A percentile compares a stretch with the other conserved stretches of the same genome.
These are phyloP conservation scores for Mustelus asterias DNA, from an alignment of 2,113 vertebrate species.

Conservation along the genomic window DNA sequence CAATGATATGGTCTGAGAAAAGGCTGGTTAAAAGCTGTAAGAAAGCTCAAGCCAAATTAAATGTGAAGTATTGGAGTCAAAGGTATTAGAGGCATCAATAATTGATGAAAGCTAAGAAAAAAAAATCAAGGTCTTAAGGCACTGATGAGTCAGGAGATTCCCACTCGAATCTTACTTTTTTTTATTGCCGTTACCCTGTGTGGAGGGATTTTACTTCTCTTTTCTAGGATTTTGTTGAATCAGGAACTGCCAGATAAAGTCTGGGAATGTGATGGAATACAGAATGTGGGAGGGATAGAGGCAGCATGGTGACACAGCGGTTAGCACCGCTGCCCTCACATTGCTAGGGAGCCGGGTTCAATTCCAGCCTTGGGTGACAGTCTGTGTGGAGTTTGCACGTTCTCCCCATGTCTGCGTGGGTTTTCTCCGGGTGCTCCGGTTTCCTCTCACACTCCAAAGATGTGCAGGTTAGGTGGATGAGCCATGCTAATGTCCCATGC, in stretches of 20 bases:
- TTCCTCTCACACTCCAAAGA: too few species aligned
- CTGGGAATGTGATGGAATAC: not conserved
- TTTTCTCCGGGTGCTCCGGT: too few species aligned
- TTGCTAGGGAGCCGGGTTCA: too few species aligned
- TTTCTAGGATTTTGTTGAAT: not conserved
- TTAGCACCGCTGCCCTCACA: too few species aligned
- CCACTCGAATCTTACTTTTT: not conserved
- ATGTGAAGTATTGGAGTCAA: not conserved
- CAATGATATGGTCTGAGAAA: not conserved
- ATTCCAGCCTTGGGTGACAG: too few species aligned
- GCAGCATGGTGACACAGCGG: too few species aligned
- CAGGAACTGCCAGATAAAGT: not conserved
- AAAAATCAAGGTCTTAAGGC: constrained; percentile 23
- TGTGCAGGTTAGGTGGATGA: too few species aligned
- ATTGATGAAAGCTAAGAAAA: constrained; percentile 10
- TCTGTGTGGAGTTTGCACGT: too few species aligned
- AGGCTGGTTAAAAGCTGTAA: not conserved
- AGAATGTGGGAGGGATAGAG: not conserved
- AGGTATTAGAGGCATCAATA: constrained; percentile 2
- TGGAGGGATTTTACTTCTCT: not conserved
- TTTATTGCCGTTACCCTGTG: not conserved
- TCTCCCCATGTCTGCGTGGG: too few species aligned
- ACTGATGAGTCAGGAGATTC: constrained; percentile 12
- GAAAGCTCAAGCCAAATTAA: not conserved
- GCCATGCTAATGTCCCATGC: too few species aligned